Percentiles rank a stretch among this genome's conserved stretches.
Evolutionary conservation across 2,113 vertebrate genomes (phyloP).

Genomic region (Anhinga anhinga): DNA sequence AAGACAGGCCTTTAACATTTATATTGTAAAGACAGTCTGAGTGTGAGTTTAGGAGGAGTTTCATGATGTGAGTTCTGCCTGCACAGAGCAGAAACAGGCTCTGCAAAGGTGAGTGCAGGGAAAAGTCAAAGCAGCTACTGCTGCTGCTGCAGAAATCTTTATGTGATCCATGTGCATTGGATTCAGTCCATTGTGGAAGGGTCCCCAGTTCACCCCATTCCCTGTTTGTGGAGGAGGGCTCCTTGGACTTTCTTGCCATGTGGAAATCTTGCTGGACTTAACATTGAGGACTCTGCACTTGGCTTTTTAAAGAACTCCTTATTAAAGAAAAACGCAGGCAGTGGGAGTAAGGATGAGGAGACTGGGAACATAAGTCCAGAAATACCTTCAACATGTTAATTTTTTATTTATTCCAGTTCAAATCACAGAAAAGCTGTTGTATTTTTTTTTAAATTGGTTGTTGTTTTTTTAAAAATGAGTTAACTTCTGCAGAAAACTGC

Average conservation of each 20-base stretch:
- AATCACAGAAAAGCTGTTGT: background rate
- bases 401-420: background rate
- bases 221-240: background rate
- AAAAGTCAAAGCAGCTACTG: background rate
- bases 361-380: background rate
- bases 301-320: background rate
- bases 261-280: background rate
- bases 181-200: background rate
- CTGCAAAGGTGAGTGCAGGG: background rate
- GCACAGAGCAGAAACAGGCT: background rate
- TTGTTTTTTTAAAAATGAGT: background rate
- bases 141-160: background rate
- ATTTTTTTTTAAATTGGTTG: background rate
- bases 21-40: background rate
- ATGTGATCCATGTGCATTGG: rapidly evolving
- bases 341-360: background rate
- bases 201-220: background rate
- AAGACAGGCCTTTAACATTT: background rate
- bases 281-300: background rate
- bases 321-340: background rate
- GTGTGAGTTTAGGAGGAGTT: background rate
- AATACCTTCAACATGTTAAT: background rate
- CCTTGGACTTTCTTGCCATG: background rate
- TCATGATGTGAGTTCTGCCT: background rate
- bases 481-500: background rate